Conservation (phyloP, 2,113 vertebrate species). For the Amblyopsis rosae region DNA sequence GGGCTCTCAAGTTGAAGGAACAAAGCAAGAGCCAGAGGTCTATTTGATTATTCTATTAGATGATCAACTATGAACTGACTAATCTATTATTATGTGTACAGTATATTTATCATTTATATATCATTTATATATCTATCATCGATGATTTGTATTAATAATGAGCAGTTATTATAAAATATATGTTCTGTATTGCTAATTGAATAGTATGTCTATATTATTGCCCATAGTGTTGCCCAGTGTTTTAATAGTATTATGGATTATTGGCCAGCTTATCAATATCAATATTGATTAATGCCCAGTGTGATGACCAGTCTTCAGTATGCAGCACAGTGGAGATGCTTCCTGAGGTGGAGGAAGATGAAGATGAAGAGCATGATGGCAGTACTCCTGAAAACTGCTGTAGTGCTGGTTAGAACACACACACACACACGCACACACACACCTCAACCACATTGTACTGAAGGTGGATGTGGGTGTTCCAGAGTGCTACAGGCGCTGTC, state of each 20-base stretch:
- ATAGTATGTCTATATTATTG: background rate
- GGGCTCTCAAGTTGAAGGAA: constrained; percentile 23
- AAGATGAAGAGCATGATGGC: constrained; percentile 19
- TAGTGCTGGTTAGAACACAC: constrained; percentile 76
- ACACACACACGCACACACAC: background rate
- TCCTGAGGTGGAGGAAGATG: constrained; percentile 59
- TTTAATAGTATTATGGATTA: background rate
- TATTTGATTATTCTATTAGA: background rate
- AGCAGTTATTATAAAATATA: background rate
- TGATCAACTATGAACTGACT: background rate
- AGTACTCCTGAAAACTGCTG: constrained; percentile 83
- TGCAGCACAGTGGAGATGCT: constrained; percentile 86
- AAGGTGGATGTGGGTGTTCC: constrained; percentile 10
- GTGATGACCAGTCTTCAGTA: constrained; percentile 70
- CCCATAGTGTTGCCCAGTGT: background rate
- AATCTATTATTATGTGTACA: background rate
- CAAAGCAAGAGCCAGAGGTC: constrained; percentile 55
- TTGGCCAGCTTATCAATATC: constrained; percentile 11
- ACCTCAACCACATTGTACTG: background rate
- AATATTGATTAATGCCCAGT: constrained; percentile 19
- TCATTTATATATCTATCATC: background rate
- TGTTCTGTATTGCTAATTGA: background rate
- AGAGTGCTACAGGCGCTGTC: constrained; percentile 86
- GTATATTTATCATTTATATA: background rate
- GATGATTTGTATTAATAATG: no score